Conservation (phyloP, 2,888 invertebrate species). For the Orthosia gracilis region DNA sequence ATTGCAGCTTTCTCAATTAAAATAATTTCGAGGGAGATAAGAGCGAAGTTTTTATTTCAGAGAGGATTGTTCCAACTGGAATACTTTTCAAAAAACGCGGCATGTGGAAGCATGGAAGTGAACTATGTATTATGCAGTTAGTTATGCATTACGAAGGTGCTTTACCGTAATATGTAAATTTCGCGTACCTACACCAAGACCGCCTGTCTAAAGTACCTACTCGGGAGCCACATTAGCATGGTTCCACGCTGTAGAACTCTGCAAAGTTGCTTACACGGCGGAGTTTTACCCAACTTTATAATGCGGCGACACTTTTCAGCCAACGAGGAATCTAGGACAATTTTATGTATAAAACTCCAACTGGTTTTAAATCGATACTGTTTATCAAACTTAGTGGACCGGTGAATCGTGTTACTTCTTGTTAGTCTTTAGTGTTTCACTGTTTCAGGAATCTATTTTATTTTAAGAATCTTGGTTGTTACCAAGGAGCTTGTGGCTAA, state of each 20-base stretch:
- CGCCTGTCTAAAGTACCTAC: slow-evolving; percentile 12
- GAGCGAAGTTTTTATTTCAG: slow-evolving; percentile 11
- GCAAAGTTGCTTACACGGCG: slow-evolving; percentile 28
- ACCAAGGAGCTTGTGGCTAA: too few species aligned
- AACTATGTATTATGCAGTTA: slow-evolving; percentile 23
- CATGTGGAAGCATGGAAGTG: neutral
- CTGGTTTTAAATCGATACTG: slow-evolving; percentile 38
- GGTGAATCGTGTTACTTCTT: slow-evolving; percentile 19
- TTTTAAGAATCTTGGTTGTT: neutral
- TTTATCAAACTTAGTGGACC: slow-evolving; percentile 33
- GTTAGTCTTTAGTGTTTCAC: slow-evolving; percentile 21
- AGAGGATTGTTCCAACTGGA: neutral
- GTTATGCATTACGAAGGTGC: slow-evolving; percentile 22
- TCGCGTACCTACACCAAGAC: slow-evolving; percentile 12
- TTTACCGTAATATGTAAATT: slow-evolving; percentile 42
- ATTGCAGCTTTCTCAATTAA: slow-evolving; percentile 29
- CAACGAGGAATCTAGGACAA: slow-evolving; percentile 11
- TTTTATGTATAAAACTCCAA: slow-evolving; percentile 23
- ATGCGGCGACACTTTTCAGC: slow-evolving; percentile 26
- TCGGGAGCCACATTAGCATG: slow-evolving; percentile 41
- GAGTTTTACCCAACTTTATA: slow-evolving; percentile 38
- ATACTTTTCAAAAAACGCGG: slow-evolving; percentile 6
- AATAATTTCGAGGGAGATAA: neutral
- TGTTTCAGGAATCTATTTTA: neutral
- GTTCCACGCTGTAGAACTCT: slow-evolving; percentile 14